A percentile compares a stretch with the other conserved stretches of the same genome.
phyloP scores from a whole-genome alignment of 2,888 invertebrate genomes.

The Cantharis rufa region DNA sequence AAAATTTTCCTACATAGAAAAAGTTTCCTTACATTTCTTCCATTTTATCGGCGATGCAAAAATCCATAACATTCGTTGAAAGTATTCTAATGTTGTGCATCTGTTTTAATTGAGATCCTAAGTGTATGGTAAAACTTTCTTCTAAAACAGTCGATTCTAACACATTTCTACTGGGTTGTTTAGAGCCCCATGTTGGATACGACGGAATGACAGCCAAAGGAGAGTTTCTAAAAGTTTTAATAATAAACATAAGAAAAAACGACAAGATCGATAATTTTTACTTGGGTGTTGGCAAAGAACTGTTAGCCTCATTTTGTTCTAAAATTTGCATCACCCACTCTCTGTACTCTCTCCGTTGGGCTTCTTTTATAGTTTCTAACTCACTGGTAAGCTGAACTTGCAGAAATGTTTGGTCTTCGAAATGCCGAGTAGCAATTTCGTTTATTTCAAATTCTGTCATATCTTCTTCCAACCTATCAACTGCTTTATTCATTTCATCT shows the following conservation, averaged over 20 bases:
- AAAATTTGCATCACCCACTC: constrained; percentile 86
- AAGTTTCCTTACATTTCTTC: constrained; percentile 26
- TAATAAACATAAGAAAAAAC: constrained; percentile 2
- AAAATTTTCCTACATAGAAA: neutral
- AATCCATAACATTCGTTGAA: constrained; percentile 81
- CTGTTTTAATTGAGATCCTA: constrained; percentile 97
- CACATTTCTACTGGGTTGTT: constrained; percentile 21
- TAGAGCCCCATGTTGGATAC: constrained; percentile 15
- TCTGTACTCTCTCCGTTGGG: constrained; percentile 84
- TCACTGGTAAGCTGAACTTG: constrained; percentile 85
- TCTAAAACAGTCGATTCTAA: constrained; percentile 61
- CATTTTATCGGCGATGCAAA: constrained; percentile 63
- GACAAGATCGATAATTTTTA: constrained; percentile 42
- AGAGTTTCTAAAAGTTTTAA: constrained; percentile 51
- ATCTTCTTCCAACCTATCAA: constrained; percentile 75
- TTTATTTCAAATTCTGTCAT: constrained; percentile 87
- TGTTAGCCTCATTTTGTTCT: constrained; percentile 69
- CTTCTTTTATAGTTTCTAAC: constrained; percentile 80
- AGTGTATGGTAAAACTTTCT: constrained; percentile 97
- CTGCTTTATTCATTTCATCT: constrained; percentile 85
- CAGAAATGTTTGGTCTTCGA: constrained; percentile 81
- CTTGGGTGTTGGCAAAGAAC: constrained; percentile 61
- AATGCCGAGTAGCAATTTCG: constrained; percentile 77
- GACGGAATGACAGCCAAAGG: constrained; percentile 54
- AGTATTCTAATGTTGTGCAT: constrained; percentile 96